Evolutionary conservation across 2,113 vertebrate genomes (phyloP).

Genomic region (Gymnogyps californianus): DNA sequence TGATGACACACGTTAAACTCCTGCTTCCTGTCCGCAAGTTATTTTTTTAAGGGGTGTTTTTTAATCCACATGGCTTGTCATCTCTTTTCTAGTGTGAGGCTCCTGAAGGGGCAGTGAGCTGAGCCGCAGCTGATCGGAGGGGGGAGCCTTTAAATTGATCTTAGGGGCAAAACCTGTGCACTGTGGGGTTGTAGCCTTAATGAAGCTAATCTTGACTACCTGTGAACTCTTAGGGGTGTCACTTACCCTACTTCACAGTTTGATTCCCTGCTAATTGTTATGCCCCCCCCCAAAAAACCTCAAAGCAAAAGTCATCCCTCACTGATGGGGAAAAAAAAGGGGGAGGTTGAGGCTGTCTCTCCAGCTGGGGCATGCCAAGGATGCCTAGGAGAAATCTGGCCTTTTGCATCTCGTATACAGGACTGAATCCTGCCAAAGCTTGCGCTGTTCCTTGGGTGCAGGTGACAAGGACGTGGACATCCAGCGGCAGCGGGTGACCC

Average conservation of each 20-base stretch:
- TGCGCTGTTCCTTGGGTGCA: neutral
- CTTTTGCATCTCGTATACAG: neutral
- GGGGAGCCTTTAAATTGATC: neutral
- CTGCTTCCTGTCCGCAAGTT: too few relatives aligned
- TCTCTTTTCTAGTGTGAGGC: neutral
- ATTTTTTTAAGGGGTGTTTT: neutral
- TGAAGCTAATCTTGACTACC: neutral
- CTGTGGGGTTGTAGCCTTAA: neutral
- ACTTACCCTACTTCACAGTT: neutral
- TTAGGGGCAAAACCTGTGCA: neutral
- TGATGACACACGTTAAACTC: neutral
- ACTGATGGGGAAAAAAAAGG: neutral
- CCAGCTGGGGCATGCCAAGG: neutral
- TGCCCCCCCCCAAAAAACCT: fast-evolving
- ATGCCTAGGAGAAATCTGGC: neutral
- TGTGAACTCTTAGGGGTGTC: neutral
- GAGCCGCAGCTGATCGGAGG: neutral
- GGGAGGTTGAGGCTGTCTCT: neutral
- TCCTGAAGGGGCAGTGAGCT: neutral
- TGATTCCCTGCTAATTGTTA: neutral
- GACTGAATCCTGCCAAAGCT: neutral
- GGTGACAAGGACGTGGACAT: neutral
- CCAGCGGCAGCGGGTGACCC: fast-evolving
- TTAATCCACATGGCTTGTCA: fast-evolving
- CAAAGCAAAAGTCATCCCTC: neutral